Percentiles rank a stretch among this genome's conserved stretches.
Evolutionary conservation across 2,113 vertebrate species (phyloP).

Genomic region (Dryoscopus gambensis): DNA sequence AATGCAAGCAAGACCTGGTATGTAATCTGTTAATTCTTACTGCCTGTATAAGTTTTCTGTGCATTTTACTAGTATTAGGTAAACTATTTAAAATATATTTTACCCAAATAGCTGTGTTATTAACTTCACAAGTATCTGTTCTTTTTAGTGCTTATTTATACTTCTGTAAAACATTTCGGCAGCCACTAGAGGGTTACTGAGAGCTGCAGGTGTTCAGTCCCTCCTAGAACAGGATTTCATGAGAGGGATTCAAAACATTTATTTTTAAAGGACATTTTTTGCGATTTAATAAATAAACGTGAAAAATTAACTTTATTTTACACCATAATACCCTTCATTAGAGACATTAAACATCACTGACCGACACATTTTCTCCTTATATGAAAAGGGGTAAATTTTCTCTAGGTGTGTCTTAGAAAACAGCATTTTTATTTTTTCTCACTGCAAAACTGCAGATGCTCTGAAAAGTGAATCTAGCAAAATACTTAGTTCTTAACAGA

Average conservation of each 20-base stretch:
- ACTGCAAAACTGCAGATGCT: neutral
- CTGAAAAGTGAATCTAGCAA: neutral
- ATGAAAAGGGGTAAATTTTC: neutral
- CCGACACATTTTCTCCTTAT: neutral
- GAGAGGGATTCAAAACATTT: neutral
- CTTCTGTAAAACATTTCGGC: neutral
- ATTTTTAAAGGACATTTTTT: neutral
- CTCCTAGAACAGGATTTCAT: neutral
- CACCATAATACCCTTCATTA: neutral
- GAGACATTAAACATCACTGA: neutral
- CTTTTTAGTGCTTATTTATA: neutral
- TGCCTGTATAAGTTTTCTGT: neutral
- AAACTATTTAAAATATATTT: neutral
- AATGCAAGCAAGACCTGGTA: constrained; percentile 60
- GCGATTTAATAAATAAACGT: neutral
- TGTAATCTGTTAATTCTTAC: constrained; percentile 38
- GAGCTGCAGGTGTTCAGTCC: neutral
- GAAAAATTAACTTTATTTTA: neutral
- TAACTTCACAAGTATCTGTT: neutral
- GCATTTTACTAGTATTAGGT: neutral
- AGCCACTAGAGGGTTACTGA: constrained; percentile 38
- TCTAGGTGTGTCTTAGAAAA: neutral
- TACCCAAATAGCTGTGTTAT: neutral
- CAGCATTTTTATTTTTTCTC: neutral
- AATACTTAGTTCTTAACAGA: neutral